Conservation (phyloP, 2,888 invertebrate species). For the Nudaria mundana region DNA sequence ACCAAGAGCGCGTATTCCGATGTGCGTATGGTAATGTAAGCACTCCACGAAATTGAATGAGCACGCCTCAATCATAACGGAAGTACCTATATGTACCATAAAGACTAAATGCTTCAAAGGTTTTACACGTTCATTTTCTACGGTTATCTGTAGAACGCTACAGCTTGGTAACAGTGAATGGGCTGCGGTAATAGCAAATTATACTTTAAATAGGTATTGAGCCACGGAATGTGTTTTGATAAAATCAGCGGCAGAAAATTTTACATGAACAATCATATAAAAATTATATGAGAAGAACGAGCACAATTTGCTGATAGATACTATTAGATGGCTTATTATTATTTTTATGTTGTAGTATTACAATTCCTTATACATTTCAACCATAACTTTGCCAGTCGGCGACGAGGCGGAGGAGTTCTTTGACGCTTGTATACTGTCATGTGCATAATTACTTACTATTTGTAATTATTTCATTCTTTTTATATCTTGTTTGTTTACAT, state of each 20-base stretch:
- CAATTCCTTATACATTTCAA: no score
- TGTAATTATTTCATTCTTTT: no score
- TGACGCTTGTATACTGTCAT: no score
- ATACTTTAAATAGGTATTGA: conserved; percentile 6
- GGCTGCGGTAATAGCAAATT: conserved; percentile 7
- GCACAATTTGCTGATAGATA: background rate
- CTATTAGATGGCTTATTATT: no score
- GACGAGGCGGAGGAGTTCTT: no score
- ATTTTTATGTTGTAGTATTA: no score
- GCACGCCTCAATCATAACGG: conserved; percentile 28
- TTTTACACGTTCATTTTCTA: conserved; percentile 14
- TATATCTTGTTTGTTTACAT: no score
- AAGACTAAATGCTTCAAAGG: conserved; percentile 30
- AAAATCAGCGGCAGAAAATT: background rate
- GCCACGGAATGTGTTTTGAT: background rate
- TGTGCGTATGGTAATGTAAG: conserved; percentile 23
- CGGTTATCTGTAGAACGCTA: conserved; percentile 7
- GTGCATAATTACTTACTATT: no score
- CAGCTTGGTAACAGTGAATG: conserved; percentile 5
- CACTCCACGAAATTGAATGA: conserved; percentile 37
- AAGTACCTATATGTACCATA: conserved; percentile 29
- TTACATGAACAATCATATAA: background rate
- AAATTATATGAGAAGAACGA: background rate
- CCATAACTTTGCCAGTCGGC: no score
- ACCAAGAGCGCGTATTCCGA: conserved; percentile 12